These are phyloP conservation scores for Phthorimaea operculella DNA, from an alignment of 1,140 invertebrate genomes.

Conservation along the genomic window DNA sequence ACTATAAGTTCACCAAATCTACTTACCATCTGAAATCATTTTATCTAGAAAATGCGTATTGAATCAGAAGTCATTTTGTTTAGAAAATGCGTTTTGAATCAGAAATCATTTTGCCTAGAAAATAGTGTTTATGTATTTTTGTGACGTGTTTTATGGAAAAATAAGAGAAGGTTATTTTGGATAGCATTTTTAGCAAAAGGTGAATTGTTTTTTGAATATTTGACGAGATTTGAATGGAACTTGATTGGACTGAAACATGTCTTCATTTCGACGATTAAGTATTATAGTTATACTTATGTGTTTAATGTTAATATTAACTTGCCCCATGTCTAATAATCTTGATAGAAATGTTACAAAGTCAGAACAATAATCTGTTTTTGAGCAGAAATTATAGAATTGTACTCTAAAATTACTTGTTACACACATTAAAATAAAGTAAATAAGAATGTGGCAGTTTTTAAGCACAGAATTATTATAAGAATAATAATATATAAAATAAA, in stretches of 20 bases:
- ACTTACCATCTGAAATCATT: too few species aligned
- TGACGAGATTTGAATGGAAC: not conserved
- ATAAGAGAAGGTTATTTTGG: not conserved
- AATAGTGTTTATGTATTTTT: not conserved
- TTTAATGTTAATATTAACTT: not conserved
- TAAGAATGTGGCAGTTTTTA: not conserved
- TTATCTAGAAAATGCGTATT: too few species aligned
- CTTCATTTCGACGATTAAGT: not conserved
- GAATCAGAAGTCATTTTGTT: too few species aligned
- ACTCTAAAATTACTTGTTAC: not conserved
- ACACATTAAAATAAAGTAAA: not conserved
- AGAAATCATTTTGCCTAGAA: too few species aligned
- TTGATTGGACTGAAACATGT: not conserved
- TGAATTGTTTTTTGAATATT: not conserved
- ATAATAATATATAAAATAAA: conserved; percentile 3
- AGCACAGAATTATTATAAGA: conserved; percentile 4
- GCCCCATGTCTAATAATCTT: too few species aligned
- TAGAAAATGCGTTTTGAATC: too few species aligned
- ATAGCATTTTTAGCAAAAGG: not conserved
- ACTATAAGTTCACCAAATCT: too few species aligned
- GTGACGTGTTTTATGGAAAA: not conserved
- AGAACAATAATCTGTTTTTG: conserved; percentile 8
- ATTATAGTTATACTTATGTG: not conserved
- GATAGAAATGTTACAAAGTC: too few species aligned
- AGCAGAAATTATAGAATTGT: conserved; percentile 30